A percentile compares a stretch with the other conserved stretches of the same genome.
phyloP scores from a whole-genome alignment of 2,888 invertebrate genomes.

The Anthoptus insignis region DNA sequence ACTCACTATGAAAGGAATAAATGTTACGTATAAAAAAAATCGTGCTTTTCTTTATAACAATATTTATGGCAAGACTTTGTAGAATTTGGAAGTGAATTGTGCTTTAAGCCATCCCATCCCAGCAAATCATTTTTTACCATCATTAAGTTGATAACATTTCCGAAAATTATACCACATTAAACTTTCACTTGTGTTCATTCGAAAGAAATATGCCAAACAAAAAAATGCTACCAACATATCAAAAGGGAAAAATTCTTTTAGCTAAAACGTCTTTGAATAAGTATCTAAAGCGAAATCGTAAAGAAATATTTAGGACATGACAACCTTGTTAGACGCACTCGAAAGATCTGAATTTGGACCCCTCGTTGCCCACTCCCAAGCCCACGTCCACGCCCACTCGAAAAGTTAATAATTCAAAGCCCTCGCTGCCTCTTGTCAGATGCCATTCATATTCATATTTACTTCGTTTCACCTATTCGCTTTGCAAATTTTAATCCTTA shows the following conservation, averaged over 20 bases:
- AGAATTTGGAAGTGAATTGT: too few relatives aligned
- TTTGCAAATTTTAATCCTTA: constrained; percentile 80
- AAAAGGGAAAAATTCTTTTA: background rate
- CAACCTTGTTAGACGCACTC: constrained; percentile 70
- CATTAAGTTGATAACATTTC: too few relatives aligned
- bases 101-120: too few relatives aligned
- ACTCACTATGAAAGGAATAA: too few relatives aligned
- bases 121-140: too few relatives aligned
- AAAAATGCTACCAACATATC: background rate
- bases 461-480: constrained; percentile 84
- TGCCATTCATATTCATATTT: constrained; percentile 87
- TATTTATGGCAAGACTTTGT: too few relatives aligned
- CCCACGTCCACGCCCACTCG: constrained; percentile 74
- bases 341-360: constrained; percentile 49
- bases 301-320: constrained; percentile 63
- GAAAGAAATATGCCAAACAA: too few relatives aligned
- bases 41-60: too few relatives aligned
- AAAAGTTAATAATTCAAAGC: constrained; percentile 85
- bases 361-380: constrained; percentile 69
- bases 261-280: background rate
- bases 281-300: constrained; percentile 37
- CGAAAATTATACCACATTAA: too few relatives aligned
- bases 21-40: too few relatives aligned
- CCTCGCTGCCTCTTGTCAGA: constrained; percentile 78
- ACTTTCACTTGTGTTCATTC: too few relatives aligned